These are phyloP conservation scores for Cervus canadensis DNA, from an alignment of 2,113 vertebrate species.

Conservation along the genomic window DNA sequence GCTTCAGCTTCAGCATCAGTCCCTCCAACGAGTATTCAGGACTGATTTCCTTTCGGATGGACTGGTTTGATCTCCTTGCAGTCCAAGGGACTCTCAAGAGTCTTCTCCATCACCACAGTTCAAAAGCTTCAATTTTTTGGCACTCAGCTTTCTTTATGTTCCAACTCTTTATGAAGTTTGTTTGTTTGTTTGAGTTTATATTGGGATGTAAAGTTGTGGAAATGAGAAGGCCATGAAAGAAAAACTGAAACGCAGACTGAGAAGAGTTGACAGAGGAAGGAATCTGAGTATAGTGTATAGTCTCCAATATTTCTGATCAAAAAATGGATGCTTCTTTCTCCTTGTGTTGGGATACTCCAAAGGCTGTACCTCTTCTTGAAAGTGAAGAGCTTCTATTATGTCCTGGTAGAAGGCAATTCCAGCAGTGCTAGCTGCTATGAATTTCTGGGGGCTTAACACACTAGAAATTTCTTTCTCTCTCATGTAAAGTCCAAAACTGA, in stretches of 20 bases:
- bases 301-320: neutral
- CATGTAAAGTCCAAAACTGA: neutral
- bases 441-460: neutral
- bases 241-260: neutral
- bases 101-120: neutral
- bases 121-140: neutral
- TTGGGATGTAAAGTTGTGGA: neutral
- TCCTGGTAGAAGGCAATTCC: neutral
- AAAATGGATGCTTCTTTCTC: neutral
- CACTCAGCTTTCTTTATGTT: neutral
- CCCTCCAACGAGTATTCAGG: neutral
- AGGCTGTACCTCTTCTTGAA: neutral
- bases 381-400: neutral
- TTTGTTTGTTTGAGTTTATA: neutral
- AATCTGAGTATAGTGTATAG: neutral
- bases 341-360: neutral
- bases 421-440: neutral
- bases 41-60: neutral
- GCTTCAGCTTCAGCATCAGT: neutral
- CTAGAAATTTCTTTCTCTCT: neutral
- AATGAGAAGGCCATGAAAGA: neutral
- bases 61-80: neutral
- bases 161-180: neutral
- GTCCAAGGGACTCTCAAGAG: neutral
- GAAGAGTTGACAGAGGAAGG: neutral